Evolutionary conservation across 2,113 vertebrate species (phyloP).

Genomic region (Rhinichthys klamathensis): DNA sequence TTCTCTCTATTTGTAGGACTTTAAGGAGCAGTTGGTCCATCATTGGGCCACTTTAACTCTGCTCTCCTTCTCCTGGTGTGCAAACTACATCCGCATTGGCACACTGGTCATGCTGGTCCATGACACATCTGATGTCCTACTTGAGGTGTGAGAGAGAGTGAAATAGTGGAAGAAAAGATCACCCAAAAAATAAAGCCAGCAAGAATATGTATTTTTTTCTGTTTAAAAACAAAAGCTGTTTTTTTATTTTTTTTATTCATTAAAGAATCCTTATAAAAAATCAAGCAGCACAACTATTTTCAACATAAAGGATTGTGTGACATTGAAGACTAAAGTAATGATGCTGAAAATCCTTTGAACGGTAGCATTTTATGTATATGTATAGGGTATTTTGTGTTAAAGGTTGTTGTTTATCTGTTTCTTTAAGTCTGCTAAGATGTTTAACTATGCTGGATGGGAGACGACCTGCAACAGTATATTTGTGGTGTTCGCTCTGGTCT

Average conservation of each 20-base stretch:
- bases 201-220: no score
- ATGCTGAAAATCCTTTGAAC: not conserved
- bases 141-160: conserved; percentile 80
- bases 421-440: conserved; percentile 85
- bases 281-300: no score
- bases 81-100: conserved; percentile 89
- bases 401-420: conserved; percentile 20
- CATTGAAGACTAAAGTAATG: not conserved
- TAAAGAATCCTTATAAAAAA: no score
- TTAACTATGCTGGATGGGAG: conserved; percentile 87
- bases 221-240: no score
- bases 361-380: not conserved
- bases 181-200: no score
- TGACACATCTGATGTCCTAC: conserved; percentile 85
- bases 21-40: conserved; percentile 87
- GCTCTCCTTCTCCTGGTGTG: conserved; percentile 91
- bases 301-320: not conserved
- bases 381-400: not conserved
- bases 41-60: conserved; percentile 88
- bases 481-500: conserved; percentile 79
- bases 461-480: conserved; percentile 80
- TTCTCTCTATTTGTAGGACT: conserved; percentile 77
- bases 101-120: conserved; percentile 88
- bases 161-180: not conserved
- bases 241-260: no score